phyloP scores from a whole-genome alignment of 2,888 invertebrate species.

The Lottia gigantea region DNA sequence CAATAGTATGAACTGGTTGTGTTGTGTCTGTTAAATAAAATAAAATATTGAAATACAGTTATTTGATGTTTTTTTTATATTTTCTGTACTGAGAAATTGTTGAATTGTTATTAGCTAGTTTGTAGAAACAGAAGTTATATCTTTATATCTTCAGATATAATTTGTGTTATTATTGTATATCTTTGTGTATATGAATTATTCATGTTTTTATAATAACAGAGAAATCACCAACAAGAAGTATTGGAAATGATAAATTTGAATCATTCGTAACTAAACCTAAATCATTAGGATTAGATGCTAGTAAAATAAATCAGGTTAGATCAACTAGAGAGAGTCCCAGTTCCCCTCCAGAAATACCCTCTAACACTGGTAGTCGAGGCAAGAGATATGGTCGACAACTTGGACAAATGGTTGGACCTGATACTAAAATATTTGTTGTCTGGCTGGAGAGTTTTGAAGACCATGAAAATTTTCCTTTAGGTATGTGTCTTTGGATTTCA shows the following conservation, averaged over 20 bases:
- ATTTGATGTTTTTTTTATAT: neutral
- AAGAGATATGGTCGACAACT: slow-evolving; percentile 47
- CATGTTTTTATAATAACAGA: slow-evolving; percentile 26
- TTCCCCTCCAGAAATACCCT: slow-evolving; percentile 49
- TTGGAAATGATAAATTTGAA: slow-evolving; percentile 14
- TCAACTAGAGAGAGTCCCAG: slow-evolving; percentile 44
- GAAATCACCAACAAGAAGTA: slow-evolving; percentile 37
- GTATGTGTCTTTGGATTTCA: slow-evolving; percentile 70
- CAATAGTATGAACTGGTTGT: no score
- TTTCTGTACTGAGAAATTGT: no score
- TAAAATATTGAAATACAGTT: no score
- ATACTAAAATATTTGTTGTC: slow-evolving; percentile 77
- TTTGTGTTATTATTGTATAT: no score
- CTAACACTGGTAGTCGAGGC: slow-evolving; percentile 23
- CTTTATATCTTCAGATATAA: no score
- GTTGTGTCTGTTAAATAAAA: no score
- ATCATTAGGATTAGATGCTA: slow-evolving; percentile 61
- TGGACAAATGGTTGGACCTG: slow-evolving; percentile 54
- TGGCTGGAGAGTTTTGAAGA: slow-evolving; percentile 98
- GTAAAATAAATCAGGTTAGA: slow-evolving; percentile 37
- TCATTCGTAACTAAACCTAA: slow-evolving; percentile 46
- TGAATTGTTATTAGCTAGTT: no score
- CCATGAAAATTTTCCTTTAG: slow-evolving; percentile 85
- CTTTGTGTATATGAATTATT: no score
- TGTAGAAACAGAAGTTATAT: no score